Base-by-base conservation (phyloP, 2,113 vertebrate genomes). In the Gambusia affinis region DNA sequence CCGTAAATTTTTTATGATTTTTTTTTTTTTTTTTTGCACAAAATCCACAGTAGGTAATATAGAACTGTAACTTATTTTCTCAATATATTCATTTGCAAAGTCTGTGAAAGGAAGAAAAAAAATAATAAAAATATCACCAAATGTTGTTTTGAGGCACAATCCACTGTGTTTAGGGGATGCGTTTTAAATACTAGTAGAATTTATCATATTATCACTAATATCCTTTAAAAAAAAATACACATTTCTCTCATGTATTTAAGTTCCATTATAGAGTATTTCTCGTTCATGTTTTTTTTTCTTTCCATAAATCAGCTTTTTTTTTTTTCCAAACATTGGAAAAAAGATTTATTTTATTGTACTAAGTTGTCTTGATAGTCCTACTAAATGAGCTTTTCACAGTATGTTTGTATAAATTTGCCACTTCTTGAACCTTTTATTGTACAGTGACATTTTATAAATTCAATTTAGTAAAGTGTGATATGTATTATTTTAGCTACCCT, bases 381-480 rank as follows among this genome's bases (percentile, higher is more conserved):
- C 87, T 91, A 81, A 88, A 73, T 70, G 78, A 83, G 89, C 93
- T 90, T 87, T 92, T 89, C 87, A 80, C 88, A 82, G 74, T 85
- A 80, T 88, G 81, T 92, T 90, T 91, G 87, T 93, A 91, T 92
- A 91, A 81, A 91, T 84, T 90, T 83, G 76, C 82, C 86, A 87
- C 92, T 91, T 70, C 66, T 85, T 85, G 72, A 93, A 89, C 88
- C 76, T 92, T 85, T 88, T 92, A 90, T 89, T 93, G 90, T 87
- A 91, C 91, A 93, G 83, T 93, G 85, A 86, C 93, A 90, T 93
- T 93, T 88, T 89, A 92, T 90, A 84, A 88, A 84, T 86, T 90
- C 80, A 89, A 78, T 90, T 91, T 87, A 92, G 80, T 84, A 87
- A 83, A 92, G 90, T 92, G 89, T 92, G 85, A 85, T 62, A 88